Base-by-base conservation (phyloP, 2,113 vertebrate genomes). In the Pimephales promelas region DNA sequence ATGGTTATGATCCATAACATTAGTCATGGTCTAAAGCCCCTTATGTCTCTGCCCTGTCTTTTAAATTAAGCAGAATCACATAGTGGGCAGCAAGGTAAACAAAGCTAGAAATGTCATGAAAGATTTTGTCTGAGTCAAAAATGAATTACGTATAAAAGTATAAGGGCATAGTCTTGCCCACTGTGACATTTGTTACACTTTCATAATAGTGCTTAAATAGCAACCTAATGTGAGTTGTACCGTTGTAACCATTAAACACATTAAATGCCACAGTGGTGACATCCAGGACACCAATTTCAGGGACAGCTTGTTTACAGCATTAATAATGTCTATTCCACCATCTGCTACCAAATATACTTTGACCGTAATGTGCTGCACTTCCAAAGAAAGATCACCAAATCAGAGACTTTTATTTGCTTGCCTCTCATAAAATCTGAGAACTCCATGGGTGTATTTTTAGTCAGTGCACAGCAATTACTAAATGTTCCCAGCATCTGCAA, bases 21-120 rank as follows among this genome's bases (percentile, higher is more conserved):
- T 84, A 87, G 45, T 87, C 82, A 81, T 76, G 84, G 79, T 82
- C 82, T 57, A 72, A 85, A 75, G 74, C 86, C 80, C 70, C 40
- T 45, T 62, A 24, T 36, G 45, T 73, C 57, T 79, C 70, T 54
- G 20, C 49, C 74, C 66, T 64, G 34, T n/a, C 81, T 73, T 87
- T 11, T 84, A 68, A 24, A 79, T 59, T 77, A 85, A 57, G 72
- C 66, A 16, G 72, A 74, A 52, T 70, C 66, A 59, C 75, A 43
- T 31, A 81, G 78, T 47, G 43, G 87, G 66, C 61, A 70, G 26
- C 18, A 61, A 62, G 26, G 36, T 31, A 49, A 43, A 34, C n/a
- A 72, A 18, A 81, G 43, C 47, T n/a, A 47, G 68, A 85, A 75
- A 85, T 81, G 54, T 43, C 62, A 56, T 34, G 6, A 43, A 56